Evolutionary conservation across 1,140 invertebrate species (phyloP), one percentile per base, ranked within the genome.

Genomic region (Orius insidiosus): DNA sequence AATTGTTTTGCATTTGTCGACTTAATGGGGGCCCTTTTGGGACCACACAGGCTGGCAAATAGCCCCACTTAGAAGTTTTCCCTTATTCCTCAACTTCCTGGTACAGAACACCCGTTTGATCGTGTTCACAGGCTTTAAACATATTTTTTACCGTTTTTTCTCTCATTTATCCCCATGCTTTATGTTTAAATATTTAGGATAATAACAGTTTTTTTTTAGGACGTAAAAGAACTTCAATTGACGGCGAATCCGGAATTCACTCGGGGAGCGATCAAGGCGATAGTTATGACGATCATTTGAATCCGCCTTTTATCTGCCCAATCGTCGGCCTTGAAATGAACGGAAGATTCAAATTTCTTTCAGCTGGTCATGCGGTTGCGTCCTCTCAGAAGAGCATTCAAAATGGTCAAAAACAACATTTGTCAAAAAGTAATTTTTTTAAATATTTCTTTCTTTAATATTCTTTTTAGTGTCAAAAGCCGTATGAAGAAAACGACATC

Each of bases 251-350:
- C 84, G 35, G 77, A 76, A 13, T 94, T 75, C 58, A 73, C 76
- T 13, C 61, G 64, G 35, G 63, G 63, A 39, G 74, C 74, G 31
- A 80, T 88, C 38, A 88, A 59, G 84, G 80, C 6, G 88, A 89
- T 55, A 80, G 82, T 47, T 77, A 85, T 51, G 70, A 81, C 2
- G 86, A 90, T 58, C 69, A 72, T 30, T 76, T 81, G 14, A 76
- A 73, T 59, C 75, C 89, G 7, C 77, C 80, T 1, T 98, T 79
- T 59, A 88, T 98, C 57, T 99, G 95, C 60, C 94, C 94, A 11
- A 75, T 98, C 8, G 85, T 86, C 59, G 86, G 88, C 2, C 58
- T 96, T 0, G 93, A 97, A 64, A 98, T 99, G 94, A 94, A 89
- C 57, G 95, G 95, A 19, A 85, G 80, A 59, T 89, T 82, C 59